Conservation (phyloP, 2,797 vertebrate genomes). For the Enteromius treurensis region DNA sequence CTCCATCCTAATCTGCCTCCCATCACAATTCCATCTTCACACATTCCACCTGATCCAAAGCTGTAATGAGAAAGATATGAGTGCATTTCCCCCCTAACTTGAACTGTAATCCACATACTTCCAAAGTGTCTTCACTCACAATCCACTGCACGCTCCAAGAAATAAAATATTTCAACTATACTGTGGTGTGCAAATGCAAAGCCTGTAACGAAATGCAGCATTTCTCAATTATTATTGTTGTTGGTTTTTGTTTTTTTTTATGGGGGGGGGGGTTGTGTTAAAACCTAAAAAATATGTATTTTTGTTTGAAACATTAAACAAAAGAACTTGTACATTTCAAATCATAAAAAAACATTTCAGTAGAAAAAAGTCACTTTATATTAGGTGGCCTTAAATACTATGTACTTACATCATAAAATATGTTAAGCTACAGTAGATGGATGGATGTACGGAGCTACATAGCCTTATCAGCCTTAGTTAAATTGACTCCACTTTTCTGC, state of each 20-base stretch:
- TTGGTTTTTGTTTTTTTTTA: too few species aligned
- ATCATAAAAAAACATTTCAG: too few species aligned
- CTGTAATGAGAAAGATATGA: constrained; percentile 3
- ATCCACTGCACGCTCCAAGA: neutral
- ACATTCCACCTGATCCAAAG: constrained; percentile 17
- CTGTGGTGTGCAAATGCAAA: constrained; percentile 12
- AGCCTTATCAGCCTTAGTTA: neutral
- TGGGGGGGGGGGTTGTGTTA: too few species aligned
- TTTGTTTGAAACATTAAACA: too few species aligned
- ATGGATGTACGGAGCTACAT: too few species aligned
- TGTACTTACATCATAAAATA: too few species aligned
- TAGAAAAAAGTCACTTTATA: too few species aligned
- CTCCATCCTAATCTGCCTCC: constrained; percentile 3
- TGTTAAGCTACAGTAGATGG: too few species aligned
- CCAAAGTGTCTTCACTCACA: neutral
- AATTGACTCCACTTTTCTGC: neutral
- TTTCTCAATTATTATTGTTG: neutral
- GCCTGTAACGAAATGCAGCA: neutral
- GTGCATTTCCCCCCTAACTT: neutral
- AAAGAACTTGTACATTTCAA: too few species aligned
- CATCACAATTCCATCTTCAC: constrained; percentile 24
- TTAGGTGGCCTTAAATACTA: too few species aligned
- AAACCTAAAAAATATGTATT: too few species aligned
- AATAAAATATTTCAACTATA: neutral
- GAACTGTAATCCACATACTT: neutral